phyloP scores from a whole-genome alignment of 2,113 vertebrate genomes.

The Thryonomys swinderianus region DNA sequence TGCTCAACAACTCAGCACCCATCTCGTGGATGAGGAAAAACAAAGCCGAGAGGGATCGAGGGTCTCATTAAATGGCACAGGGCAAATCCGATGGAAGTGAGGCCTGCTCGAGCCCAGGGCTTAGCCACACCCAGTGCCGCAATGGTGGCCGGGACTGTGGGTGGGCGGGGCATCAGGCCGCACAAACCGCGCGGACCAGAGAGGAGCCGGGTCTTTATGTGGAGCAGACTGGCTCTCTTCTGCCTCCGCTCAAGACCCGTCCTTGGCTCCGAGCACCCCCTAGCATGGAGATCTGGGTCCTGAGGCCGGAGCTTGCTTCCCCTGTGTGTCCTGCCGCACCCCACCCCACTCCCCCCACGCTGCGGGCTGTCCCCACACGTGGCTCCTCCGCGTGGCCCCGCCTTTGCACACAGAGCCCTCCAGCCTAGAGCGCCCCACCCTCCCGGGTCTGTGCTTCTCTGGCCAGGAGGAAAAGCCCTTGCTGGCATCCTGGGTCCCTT shows the following conservation, averaged over 20 bases:
- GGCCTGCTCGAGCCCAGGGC: background rate
- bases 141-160: background rate
- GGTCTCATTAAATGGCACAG: background rate
- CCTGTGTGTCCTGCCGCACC: background rate
- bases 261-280: background rate
- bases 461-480: background rate
- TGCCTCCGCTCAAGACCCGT: background rate
- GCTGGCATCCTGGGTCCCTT: background rate
- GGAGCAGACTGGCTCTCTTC: accelerated
- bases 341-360: background rate
- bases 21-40: background rate
- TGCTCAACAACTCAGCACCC: background rate
- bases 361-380: background rate
- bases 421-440: background rate
- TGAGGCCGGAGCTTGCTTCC: background rate
- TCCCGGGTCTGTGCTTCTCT: background rate
- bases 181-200: background rate
- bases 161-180: accelerated
- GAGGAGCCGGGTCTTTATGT: background rate
- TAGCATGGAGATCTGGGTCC: background rate
- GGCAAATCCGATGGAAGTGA: background rate
- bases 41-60: background rate
- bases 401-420: accelerated
- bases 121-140: background rate
- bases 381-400: background rate